These are phyloP conservation scores for Acanthopleura granulata DNA, from an alignment of 2,888 invertebrate genomes.

Conservation along the genomic window DNA sequence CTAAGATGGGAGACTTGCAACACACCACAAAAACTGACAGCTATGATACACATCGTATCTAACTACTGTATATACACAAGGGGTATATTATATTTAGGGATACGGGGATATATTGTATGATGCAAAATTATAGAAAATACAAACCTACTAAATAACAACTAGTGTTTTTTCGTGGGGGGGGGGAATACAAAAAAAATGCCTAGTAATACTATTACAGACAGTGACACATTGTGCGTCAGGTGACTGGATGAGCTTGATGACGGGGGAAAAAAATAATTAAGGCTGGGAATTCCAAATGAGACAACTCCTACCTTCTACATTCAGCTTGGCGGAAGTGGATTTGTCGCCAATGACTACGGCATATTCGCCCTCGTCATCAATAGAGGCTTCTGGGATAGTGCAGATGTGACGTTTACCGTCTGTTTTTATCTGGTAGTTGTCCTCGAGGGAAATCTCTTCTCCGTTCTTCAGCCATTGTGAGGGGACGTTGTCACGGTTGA, in stretches of 20 bases:
- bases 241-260: no score
- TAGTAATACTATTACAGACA: no score
- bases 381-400: constrained; percentile 85
- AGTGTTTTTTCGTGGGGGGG: not conserved
- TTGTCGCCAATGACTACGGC: constrained; percentile 71
- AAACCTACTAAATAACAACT: not conserved
- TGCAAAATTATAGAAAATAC: no score
- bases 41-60: no score
- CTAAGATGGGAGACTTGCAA: no score
- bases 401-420: constrained; percentile 23
- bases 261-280: not conserved
- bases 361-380: constrained; percentile 60
- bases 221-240: no score
- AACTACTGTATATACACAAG: no score
- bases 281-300: not conserved
- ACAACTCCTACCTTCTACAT: constrained; percentile 14
- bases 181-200: no score
- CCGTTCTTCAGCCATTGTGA: constrained; percentile 82
- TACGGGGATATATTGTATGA: no score
- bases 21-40: no score
- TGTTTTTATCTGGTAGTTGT: constrained; percentile 29
- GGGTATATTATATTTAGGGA: no score
- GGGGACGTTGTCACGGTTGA: not conserved
- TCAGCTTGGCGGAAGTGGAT: not conserved
- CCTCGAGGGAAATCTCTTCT: constrained; percentile 79